Evolutionary conservation across 2,888 invertebrate genomes (phyloP), one percentile per base, ranked within the genome.

Genomic region (Sphaeridia pumilis): DNA sequence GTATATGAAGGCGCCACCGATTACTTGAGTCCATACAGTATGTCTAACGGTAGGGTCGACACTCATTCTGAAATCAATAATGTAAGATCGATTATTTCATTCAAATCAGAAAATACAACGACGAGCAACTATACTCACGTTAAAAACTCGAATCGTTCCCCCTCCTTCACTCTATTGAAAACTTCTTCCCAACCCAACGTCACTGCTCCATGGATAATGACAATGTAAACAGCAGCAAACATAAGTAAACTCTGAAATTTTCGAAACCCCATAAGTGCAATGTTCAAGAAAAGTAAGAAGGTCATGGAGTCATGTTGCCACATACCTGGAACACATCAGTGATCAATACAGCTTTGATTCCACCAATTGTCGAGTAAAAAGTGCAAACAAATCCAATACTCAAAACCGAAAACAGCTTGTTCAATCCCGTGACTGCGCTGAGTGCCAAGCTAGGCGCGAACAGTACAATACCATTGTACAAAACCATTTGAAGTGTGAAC

Each of bases 391-490:
- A 67, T 1, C 76, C 86, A 50, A 85, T 81, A 1, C 79, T 76
- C 52, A 87, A 69, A 60, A 89, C 84, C 1, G 87, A 86, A 58
- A 79, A 74, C 26, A 79, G 69, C 71, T 81, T 78, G 56, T 79
- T 78, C 5, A 87, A 72, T n/a, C 86, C 86, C 1, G 87, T 87
- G 27, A 88, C 82, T 2, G 92, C 72, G 61, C 69, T 70, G 3
- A 95, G 70, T 0, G 93, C 92, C 60, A 95, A 75, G 1, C 94
- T 85, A 2, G 95, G 94, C 0, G 94, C 93, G 70, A 88, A 95
- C 7, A 95, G 72, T 20, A 92, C 94, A 64, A 95, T 85, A 1
- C 92, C 87, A 75, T 87, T 87, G 66, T 88, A 88, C 21, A 89
- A 73, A 63, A 90, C 78, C 83, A 92, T 87, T 74, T 95, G 94